phyloP scores from a whole-genome alignment of 1,140 invertebrate species.

The Anthonomus grandis region DNA sequence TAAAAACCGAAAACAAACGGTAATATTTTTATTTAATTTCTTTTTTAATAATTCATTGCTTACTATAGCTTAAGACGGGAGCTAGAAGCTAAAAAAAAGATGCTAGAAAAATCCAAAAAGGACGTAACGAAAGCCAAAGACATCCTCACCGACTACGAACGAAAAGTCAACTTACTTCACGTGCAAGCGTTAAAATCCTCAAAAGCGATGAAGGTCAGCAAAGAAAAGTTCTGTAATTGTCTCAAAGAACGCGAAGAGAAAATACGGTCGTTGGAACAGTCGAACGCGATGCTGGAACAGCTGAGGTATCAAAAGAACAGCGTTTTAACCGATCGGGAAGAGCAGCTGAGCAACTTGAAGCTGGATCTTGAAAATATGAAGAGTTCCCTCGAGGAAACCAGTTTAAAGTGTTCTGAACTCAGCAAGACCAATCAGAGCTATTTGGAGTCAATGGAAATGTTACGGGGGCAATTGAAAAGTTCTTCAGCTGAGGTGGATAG shows the following conservation, averaged over 20 bases:
- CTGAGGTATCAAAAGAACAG: slow-evolving; percentile 9
- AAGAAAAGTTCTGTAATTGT: slow-evolving; percentile 33
- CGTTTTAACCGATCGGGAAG: slow-evolving; percentile 9
- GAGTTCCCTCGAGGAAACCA: slow-evolving; percentile 16
- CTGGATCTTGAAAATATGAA: slow-evolving; percentile 18
- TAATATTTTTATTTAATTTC: neutral
- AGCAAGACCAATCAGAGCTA: slow-evolving; percentile 23
- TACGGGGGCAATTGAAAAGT: slow-evolving; percentile 19
- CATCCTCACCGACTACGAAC: slow-evolving; percentile 31
- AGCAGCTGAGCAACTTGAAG: slow-evolving; percentile 18
- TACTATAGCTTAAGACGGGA: slow-evolving; percentile 22
- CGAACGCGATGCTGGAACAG: slow-evolving; percentile 17
- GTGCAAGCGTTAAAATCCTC: slow-evolving; percentile 32
- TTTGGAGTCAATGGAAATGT: slow-evolving; percentile 18
- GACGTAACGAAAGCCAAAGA: slow-evolving; percentile 26
- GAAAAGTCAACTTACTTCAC: slow-evolving; percentile 31
- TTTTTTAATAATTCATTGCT: neutral
- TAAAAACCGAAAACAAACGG: slow-evolving; percentile 20
- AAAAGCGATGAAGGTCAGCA: slow-evolving; percentile 34
- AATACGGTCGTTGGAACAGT: slow-evolving; percentile 23
- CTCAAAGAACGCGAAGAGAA: slow-evolving; percentile 26
- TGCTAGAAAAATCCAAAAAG: slow-evolving; percentile 19
- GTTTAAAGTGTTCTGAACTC: slow-evolving; percentile 17
- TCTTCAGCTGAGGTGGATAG: slow-evolving; percentile 5
- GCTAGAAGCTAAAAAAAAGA: slow-evolving; percentile 27